phyloP scores from a whole-genome alignment of 2,113 vertebrate genomes.

The Clarias batrachus region DNA sequence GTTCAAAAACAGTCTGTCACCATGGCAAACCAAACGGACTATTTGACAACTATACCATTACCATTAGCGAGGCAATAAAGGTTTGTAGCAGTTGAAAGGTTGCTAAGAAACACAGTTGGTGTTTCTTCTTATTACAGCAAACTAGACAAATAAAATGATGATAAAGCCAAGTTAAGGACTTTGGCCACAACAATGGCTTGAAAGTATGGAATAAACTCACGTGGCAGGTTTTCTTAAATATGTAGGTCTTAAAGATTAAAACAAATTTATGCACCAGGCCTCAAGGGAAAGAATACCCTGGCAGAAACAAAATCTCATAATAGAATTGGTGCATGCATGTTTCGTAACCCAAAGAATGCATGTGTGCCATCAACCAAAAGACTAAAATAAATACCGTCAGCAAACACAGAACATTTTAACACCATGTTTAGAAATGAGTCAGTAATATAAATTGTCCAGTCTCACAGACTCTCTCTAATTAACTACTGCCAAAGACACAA shows the following conservation, averaged over 20 bases:
- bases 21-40: conserved; percentile 62
- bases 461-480: not conserved
- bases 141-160: not conserved
- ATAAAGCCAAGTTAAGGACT: not conserved
- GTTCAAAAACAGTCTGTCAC: conserved; percentile 25
- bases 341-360: not conserved
- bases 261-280: not conserved
- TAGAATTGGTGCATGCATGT: not conserved
- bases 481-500: not conserved
- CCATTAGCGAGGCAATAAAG: not conserved
- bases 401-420: not conserved
- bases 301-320: not conserved
- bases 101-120: conserved; percentile 3
- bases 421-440: not conserved
- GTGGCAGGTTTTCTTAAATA: not conserved
- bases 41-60: conserved; percentile 60
- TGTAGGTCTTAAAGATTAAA: not conserved
- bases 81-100: conserved; percentile 1
- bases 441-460: not conserved
- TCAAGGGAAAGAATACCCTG: not conserved
- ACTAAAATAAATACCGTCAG: not conserved
- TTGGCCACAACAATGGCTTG: not conserved
- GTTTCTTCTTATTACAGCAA: not conserved
- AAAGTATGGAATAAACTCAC: not conserved
- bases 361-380: not conserved